Evolutionary conservation across 2,888 invertebrate genomes (phyloP), one percentile per base, ranked within the genome.

Genomic region (Oithona nana): DNA sequence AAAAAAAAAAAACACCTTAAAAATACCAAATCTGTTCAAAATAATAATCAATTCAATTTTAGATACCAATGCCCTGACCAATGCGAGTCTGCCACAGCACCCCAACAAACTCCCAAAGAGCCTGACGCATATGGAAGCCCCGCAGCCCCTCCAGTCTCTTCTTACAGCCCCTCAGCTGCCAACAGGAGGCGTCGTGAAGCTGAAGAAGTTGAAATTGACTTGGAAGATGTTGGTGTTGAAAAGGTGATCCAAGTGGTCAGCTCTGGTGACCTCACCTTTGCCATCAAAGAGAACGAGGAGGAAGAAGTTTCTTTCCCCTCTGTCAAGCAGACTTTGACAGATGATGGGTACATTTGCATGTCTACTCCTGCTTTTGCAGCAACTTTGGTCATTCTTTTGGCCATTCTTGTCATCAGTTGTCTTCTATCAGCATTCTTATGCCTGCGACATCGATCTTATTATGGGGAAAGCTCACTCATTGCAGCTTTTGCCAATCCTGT

Each of bases 331-430:
- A 56, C 66, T 3, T 52, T 63, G 49, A 66, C 63, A 26, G 69
- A 68, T 24, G 67, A 67, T 6, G 81, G 81, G 26, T 76, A 88
- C 65, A 88, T 92, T 66, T 92, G 90, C 74, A 89, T 92, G 88
- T 89, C 90, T 0, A 89, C 89, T 3, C 86, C 88, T n/a, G 88
- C 90, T 13, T 92, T 92, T 70, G 85, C 88, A 49, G 84, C 87
- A 31, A 87, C 88, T 29, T 77, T 92, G 29, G 81, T 89, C 59
- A 80, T 90, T 56, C 78, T 92, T 28, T 77, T 92, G 64, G 85
- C 83, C 61, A 84, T 90, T 60, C 76, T 92, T 67, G 76, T 90
- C 63, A 81, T 85, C 64, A 88, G 90, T 11, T 92, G 89, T 71
- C 77, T 88, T 31, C 79, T 89, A 66, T 89, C 90, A 58, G 86